phyloP scores from a whole-genome alignment of 2,888 invertebrate species.

The Erpobdella octoculata region DNA sequence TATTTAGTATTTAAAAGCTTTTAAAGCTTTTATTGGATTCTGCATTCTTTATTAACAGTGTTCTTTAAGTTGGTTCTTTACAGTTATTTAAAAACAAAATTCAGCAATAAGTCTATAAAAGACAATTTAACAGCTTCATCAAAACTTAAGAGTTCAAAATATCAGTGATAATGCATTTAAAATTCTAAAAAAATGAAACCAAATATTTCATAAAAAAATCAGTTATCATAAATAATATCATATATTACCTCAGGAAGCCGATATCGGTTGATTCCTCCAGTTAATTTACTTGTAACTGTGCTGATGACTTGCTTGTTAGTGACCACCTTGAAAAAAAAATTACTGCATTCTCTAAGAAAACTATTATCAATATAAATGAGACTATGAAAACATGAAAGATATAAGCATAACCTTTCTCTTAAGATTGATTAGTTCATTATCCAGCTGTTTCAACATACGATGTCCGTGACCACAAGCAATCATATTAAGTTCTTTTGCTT shows the following conservation, averaged over 20 bases:
- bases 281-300: conserved; percentile 70
- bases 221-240: neutral
- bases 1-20: too few relatives aligned
- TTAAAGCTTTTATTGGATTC: too few relatives aligned
- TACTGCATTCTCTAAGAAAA: conserved; percentile 20
- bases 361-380: neutral
- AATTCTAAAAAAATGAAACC: neutral
- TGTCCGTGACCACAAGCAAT: neutral
- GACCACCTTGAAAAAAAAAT: conserved; percentile 66
- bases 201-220: neutral
- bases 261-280: conserved; percentile 60
- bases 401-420: neutral
- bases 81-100: too few relatives aligned
- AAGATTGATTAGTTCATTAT: neutral
- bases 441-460: neutral
- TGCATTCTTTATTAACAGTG: too few relatives aligned
- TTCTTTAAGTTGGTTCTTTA: too few relatives aligned
- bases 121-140: too few relatives aligned
- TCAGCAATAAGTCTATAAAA: too few relatives aligned
- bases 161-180: too few relatives aligned
- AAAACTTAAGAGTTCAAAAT: too few relatives aligned
- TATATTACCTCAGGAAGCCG: conserved; percentile 54
- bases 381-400: neutral
- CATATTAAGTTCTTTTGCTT: neutral
- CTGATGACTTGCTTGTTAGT: conserved; percentile 85